Percentiles rank a stretch among this genome's conserved stretches.
phyloP scores from a whole-genome alignment of 2,113 vertebrate genomes.

The Zingel zingel region DNA sequence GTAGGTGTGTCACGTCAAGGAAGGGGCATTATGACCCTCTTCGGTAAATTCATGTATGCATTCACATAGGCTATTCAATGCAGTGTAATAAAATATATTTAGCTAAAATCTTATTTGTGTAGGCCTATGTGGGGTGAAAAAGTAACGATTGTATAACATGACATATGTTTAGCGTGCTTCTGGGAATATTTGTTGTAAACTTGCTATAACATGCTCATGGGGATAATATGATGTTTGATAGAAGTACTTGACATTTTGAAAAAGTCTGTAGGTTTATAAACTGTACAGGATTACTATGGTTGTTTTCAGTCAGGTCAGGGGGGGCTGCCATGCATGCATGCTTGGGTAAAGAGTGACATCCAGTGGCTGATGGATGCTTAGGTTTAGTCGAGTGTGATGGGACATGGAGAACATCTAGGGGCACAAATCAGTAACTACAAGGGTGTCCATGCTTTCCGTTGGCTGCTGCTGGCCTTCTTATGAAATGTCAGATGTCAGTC shows the following conservation, averaged over 20 bases:
- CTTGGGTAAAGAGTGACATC: conserved; percentile 54
- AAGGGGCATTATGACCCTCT: background rate
- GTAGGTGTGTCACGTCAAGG: background rate
- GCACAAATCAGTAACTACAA: conserved; percentile 10
- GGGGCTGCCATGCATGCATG: background rate
- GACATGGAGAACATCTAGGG: conserved; percentile 15
- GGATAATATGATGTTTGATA: background rate
- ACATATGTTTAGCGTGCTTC: background rate
- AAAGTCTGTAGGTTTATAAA: background rate
- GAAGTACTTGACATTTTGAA: too few species aligned
- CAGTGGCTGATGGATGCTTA: conserved; percentile 27
- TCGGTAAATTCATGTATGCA: background rate
- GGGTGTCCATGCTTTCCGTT: background rate
- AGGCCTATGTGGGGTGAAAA: background rate
- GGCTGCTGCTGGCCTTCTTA: background rate
- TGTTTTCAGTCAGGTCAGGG: background rate
- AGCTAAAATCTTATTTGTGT: background rate
- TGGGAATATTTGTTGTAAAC: background rate
- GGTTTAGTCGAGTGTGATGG: background rate
- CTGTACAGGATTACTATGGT: background rate
- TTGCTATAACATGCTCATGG: background rate
- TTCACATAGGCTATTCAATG: background rate
- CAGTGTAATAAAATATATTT: background rate
- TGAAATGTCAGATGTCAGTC: background rate
- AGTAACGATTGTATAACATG: background rate